A percentile compares a stretch with the other conserved stretches of the same genome.
phyloP scores from a whole-genome alignment of 2,797 vertebrate species.

The Onychomys arenicola region DNA sequence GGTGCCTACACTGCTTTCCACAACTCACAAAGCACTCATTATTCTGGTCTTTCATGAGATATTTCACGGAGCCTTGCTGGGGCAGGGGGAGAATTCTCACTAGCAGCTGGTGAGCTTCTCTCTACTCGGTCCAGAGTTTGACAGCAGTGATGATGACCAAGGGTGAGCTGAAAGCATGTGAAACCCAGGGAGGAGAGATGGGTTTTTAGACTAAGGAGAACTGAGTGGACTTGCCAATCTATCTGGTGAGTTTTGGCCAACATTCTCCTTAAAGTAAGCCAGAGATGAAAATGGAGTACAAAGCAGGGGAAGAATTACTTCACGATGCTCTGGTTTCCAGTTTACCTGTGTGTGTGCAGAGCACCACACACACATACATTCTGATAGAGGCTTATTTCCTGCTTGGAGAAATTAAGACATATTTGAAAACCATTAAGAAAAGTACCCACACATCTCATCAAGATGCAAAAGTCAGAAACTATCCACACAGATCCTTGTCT shows the following conservation, averaged over 20 bases:
- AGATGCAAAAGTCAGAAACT: background rate
- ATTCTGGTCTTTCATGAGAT: constrained; percentile 18
- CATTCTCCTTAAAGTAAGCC: background rate
- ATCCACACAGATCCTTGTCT: background rate
- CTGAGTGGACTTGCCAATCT: background rate
- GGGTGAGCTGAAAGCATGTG: background rate
- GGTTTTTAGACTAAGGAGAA: background rate
- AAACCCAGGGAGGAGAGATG: background rate
- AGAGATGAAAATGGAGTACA: background rate
- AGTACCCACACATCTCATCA: background rate
- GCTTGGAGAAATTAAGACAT: constrained; percentile 36
- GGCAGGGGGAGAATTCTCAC: background rate
- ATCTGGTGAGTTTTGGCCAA: background rate
- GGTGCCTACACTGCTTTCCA: background rate
- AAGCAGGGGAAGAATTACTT: background rate
- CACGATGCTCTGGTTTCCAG: background rate
- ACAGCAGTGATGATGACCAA: rapidly evolving
- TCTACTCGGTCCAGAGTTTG: background rate
- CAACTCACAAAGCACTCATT: constrained; percentile 21
- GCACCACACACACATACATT: background rate
- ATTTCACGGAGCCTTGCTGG: background rate
- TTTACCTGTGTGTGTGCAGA: background rate
- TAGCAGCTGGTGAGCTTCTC: background rate
- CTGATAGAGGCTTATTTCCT: constrained; percentile 24
- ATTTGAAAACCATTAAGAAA: constrained; percentile 62